These are phyloP conservation scores for Agrotis puta DNA, from an alignment of 2,888 invertebrate species.

Conservation along the genomic window DNA sequence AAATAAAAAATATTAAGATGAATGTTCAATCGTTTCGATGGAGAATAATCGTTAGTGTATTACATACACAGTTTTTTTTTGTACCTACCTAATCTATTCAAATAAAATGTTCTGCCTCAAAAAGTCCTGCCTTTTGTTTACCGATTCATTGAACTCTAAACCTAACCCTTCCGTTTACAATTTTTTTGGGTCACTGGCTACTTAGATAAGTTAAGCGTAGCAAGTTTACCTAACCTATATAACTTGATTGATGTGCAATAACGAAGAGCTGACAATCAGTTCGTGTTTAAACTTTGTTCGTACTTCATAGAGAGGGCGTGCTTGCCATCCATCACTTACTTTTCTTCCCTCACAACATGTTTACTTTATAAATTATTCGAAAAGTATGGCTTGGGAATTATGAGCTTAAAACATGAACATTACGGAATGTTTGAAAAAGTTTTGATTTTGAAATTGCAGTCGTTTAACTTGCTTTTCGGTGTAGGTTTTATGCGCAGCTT, in stretches of 20 bases:
- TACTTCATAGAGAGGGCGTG: slow-evolving; percentile 29
- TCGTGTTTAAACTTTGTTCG: slow-evolving; percentile 37
- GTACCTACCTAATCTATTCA: not conserved
- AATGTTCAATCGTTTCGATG: too few species aligned
- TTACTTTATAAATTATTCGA: slow-evolving; percentile 40
- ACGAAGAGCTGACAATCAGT: slow-evolving; percentile 32
- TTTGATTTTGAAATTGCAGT: slow-evolving; percentile 16
- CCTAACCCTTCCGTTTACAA: slow-evolving; percentile 42
- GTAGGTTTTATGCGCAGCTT: not conserved
- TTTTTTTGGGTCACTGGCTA: slow-evolving; percentile 65
- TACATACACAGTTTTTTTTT: not conserved
- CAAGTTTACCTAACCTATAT: slow-evolving; percentile 52
- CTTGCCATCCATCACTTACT: slow-evolving; percentile 41
- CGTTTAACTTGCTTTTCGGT: not conserved
- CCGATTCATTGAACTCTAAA: slow-evolving; percentile 49
- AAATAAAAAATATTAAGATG: too few species aligned
- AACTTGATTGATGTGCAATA: slow-evolving; percentile 39
- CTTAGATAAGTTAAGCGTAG: slow-evolving; percentile 43
- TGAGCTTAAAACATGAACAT: slow-evolving; percentile 17
- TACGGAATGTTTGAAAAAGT: slow-evolving; percentile 1
- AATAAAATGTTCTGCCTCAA: slow-evolving; percentile 60
- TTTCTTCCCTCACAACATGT: slow-evolving; percentile 33
- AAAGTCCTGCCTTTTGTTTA: slow-evolving; percentile 66
- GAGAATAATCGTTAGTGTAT: too few species aligned
- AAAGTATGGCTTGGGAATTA: slow-evolving; percentile 23